Percentiles rank a stretch among this genome's conserved stretches.
Conservation (phyloP, 2,113 vertebrate species). For the Ursus arctos region DNA sequence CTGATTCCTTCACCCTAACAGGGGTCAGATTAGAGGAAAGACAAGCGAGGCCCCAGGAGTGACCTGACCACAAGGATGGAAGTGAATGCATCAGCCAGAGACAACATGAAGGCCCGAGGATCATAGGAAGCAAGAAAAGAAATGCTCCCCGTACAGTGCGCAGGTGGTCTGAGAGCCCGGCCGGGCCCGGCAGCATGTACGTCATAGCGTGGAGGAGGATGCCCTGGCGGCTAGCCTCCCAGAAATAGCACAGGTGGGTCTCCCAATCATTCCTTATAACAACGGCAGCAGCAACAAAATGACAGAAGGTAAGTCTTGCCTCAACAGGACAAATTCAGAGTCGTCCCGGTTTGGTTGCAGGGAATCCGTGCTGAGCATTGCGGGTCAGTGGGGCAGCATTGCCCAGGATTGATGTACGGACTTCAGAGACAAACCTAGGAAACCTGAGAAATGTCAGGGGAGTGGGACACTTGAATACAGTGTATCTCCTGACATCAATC, state of each 20-base stretch:
- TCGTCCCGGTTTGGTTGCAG: background rate
- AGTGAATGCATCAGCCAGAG: background rate
- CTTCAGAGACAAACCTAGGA: background rate
- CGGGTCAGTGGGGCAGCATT: background rate
- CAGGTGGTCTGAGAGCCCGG: too few relatives aligned
- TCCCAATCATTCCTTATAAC: rapidly evolving
- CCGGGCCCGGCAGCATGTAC: rapidly evolving
- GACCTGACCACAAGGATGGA: background rate
- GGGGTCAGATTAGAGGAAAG: background rate
- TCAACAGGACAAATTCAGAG: background rate
- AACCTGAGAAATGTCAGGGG: background rate
- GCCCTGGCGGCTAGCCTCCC: too few relatives aligned
- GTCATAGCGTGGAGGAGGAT: background rate
- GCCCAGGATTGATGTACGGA: too few relatives aligned
- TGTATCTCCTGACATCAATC: background rate
- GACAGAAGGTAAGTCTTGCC: background rate
- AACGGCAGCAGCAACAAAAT: background rate
- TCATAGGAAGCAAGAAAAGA: background rate
- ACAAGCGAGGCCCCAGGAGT: background rate
- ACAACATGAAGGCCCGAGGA: background rate
- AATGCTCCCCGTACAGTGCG: background rate
- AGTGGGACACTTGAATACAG: background rate
- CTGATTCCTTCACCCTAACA: background rate
- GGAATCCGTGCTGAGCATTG: background rate
- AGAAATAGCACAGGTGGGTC: background rate